phyloP scores from a whole-genome alignment of 2,888 invertebrate species.

The Dryococelus australis region DNA sequence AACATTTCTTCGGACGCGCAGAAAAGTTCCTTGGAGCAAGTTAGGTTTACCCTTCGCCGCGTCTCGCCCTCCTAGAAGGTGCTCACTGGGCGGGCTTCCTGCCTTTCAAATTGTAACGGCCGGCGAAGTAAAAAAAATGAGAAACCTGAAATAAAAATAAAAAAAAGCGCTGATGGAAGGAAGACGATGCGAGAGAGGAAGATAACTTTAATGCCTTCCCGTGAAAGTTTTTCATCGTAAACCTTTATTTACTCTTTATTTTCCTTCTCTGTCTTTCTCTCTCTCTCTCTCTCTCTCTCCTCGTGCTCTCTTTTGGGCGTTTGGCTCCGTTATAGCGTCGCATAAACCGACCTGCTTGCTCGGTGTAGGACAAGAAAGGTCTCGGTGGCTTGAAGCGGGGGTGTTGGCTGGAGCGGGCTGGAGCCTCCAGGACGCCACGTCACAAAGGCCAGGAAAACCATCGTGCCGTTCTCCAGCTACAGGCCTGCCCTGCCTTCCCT shows the following conservation, averaged over 20 bases:
- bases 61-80: background rate
- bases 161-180: background rate
- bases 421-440: background rate
- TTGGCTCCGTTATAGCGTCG: constrained; percentile 8
- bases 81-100: background rate
- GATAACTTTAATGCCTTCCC: constrained; percentile 16
- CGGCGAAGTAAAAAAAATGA: background rate
- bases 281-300: background rate
- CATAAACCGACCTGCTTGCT: constrained; percentile 16
- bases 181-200: background rate
- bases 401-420: background rate
- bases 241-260: constrained; percentile 16
- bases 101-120: constrained; percentile 10
- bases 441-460: background rate
- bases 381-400: background rate
- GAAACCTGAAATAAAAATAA: background rate
- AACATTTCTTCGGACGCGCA: too few species aligned
- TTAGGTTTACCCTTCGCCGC: background rate
- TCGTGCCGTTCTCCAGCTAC: background rate
- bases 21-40: too few species aligned
- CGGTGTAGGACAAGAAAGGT: background rate
- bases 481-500: background rate
- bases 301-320: background rate
- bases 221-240: constrained; percentile 16
- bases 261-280: background rate